Conservation (phyloP, 1,140 invertebrate species). For the Steinernema khuongi region DNA sequence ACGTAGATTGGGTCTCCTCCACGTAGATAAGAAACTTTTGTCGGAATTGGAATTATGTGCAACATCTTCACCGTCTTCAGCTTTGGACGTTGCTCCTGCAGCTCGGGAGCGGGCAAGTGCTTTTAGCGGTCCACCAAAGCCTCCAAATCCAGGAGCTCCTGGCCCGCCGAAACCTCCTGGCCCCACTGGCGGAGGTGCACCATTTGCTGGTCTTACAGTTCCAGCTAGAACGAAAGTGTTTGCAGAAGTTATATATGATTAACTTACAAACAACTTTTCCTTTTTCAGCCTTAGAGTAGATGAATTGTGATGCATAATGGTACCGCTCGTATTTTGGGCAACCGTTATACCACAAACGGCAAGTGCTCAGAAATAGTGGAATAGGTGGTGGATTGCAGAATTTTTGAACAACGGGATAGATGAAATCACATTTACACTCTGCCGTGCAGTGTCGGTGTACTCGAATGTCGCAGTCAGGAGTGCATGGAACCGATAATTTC, state of each 20-base stretch:
- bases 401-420: constrained; percentile 43
- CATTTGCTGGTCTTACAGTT: constrained; percentile 17
- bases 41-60: too few relatives aligned
- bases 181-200: not conserved
- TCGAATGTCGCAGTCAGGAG: constrained; percentile 32
- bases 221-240: constrained; percentile 16
- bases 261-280: constrained; percentile 44
- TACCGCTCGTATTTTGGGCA: constrained; percentile 46
- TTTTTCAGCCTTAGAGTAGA: constrained; percentile 49
- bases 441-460: constrained; percentile 36
- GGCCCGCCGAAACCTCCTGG: not conserved
- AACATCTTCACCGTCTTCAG: too few relatives aligned
- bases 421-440: constrained; percentile 46
- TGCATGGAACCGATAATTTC: constrained; percentile 29
- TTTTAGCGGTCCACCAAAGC: not conserved
- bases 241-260: not conserved
- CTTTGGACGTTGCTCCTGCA: not conserved
- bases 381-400: constrained; percentile 48
- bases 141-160: not conserved
- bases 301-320: constrained; percentile 45
- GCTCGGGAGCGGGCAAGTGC: not conserved
- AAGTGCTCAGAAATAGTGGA: constrained; percentile 45
- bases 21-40: too few relatives aligned
- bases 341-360: constrained; percentile 45
- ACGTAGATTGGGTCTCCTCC: too few relatives aligned